A percentile compares a stretch with the other conserved stretches of the same genome.
Conservation (phyloP, 1,140 invertebrate species). For the Sycophila sp. region DNA sequence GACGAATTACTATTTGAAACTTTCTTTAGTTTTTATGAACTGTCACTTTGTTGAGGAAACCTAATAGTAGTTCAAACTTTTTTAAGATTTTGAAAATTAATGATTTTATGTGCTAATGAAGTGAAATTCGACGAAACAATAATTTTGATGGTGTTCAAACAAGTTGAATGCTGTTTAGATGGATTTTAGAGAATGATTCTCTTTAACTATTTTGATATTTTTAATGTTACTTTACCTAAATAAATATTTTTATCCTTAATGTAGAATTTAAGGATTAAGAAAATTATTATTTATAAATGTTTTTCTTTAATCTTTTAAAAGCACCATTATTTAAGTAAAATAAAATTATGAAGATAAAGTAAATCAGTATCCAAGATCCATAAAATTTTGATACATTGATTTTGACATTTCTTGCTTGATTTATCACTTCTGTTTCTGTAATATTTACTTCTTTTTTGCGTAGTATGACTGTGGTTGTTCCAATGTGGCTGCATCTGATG, state of each 20-base stretch:
- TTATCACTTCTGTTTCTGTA: constrained; percentile 47
- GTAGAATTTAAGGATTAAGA: background rate
- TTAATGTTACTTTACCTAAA: constrained; percentile 20
- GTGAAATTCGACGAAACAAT: constrained; percentile 27
- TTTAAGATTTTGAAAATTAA: constrained; percentile 28
- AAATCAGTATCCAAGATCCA: background rate
- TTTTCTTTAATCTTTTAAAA: no score
- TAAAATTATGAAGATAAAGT: background rate
- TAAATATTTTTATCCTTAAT: background rate
- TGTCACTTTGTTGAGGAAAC: constrained; percentile 1
- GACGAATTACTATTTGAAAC: constrained; percentile 13
- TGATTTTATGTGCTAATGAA: constrained; percentile 35
- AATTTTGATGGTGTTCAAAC: constrained; percentile 33
- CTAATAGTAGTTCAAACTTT: constrained; percentile 10
- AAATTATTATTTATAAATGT: background rate
- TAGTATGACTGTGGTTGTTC: constrained; percentile 64
- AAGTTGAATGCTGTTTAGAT: constrained; percentile 21
- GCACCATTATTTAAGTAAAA: no score
- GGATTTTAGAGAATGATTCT: background rate
- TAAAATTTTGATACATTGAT: constrained; percentile 4
- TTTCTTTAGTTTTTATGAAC: constrained; percentile 9
- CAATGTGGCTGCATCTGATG: constrained; percentile 71
- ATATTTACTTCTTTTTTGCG: constrained; percentile 69
- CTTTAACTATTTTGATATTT: background rate
- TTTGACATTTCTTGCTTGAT: constrained; percentile 29